Percentiles rank a stretch among this genome's conserved stretches.
phyloP scores from a whole-genome alignment of 2,797 vertebrate species.

The Enteromius trimaculatus region DNA sequence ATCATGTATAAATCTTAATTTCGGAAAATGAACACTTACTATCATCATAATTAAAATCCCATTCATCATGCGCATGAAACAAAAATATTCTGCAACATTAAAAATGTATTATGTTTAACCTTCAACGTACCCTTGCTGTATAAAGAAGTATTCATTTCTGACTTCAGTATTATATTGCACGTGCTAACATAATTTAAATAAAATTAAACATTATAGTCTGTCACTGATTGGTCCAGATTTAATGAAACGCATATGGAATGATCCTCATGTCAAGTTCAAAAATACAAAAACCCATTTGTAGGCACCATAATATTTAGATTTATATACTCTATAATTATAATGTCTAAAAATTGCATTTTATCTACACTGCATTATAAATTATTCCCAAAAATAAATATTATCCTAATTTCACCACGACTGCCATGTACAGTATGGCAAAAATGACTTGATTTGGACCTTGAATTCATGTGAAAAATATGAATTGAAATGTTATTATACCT shows the following conservation, averaged over 20 bases:
- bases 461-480: neutral
- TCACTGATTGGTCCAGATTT: neutral
- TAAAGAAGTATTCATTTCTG: too few species aligned
- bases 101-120: neutral
- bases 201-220: neutral
- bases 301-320: neutral
- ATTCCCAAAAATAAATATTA: neutral
- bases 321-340: neutral
- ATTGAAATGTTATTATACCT: conserved; percentile 76
- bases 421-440: neutral
- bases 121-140: too few species aligned
- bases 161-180: too few species aligned
- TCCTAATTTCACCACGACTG: neutral
- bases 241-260: neutral
- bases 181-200: neutral
- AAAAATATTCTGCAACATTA: neutral
- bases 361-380: neutral
- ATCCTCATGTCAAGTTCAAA: neutral
- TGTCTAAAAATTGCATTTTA: neutral
- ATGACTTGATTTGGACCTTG: too few species aligned
- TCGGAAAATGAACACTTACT: too few species aligned
- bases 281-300: neutral
- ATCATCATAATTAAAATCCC: neutral
- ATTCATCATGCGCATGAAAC: neutral
- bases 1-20: too few species aligned